A percentile compares a stretch with the other conserved stretches of the same genome.
Evolutionary conservation across 2,888 invertebrate genomes (phyloP).

Genomic region (Alviniconcha strummeri): DNA sequence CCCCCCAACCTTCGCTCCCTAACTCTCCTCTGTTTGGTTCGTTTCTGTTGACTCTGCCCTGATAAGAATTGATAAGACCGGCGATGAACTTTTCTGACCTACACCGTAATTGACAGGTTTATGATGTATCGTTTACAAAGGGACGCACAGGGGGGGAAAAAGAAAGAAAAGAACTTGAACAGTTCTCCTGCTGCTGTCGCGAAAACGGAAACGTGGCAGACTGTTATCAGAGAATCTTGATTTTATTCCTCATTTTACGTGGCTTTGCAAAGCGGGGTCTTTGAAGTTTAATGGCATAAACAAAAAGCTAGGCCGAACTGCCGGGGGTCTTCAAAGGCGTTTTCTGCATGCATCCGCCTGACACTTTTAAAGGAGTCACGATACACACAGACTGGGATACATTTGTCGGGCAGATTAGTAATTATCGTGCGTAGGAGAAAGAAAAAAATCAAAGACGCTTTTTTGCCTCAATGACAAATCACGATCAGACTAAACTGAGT

Average conservation of each 20-base stretch:
- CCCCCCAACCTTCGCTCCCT: too few relatives aligned
- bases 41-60: background rate
- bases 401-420: too few relatives aligned
- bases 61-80: slow-evolving; percentile 2
- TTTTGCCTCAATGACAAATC: too few relatives aligned
- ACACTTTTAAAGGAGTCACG: too few relatives aligned
- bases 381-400: too few relatives aligned
- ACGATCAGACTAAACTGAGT: too few relatives aligned
- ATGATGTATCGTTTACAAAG: background rate
- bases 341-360: too few relatives aligned
- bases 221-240: background rate
- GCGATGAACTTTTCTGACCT: background rate
- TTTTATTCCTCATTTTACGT: background rate
- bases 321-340: background rate
- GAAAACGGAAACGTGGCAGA: background rate
- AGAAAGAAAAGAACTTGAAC: background rate
- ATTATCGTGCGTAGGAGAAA: too few relatives aligned
- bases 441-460: too few relatives aligned
- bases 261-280: background rate
- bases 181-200: background rate
- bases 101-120: slow-evolving; percentile 9
- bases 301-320: background rate
- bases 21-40: background rate
- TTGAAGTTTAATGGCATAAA: background rate
- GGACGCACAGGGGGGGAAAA: background rate